Conservation (phyloP, 1,140 invertebrate genomes). For the Drosophila tani region DNA sequence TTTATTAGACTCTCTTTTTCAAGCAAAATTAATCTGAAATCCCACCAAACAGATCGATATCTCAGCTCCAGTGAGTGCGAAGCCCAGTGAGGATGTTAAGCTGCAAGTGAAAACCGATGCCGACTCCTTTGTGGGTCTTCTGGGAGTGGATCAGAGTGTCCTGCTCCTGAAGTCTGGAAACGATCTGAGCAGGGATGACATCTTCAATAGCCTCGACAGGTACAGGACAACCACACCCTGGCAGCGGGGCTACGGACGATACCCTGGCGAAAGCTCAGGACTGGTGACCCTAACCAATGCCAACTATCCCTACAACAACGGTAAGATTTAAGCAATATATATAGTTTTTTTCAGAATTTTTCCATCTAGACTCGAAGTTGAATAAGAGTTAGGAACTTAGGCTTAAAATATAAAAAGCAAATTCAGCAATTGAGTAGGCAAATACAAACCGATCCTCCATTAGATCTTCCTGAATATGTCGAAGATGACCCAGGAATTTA, state of each 20-base stretch:
- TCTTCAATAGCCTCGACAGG: constrained; percentile 80
- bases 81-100: constrained; percentile 90
- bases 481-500: constrained; percentile 15
- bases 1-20: constrained; percentile 83
- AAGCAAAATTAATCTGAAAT: constrained; percentile 84
- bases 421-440: neutral
- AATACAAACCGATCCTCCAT: neutral
- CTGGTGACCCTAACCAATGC: constrained; percentile 80
- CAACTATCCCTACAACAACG: constrained; percentile 66
- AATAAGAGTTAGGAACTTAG: neutral
- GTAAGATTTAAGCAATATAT: constrained; percentile 50
- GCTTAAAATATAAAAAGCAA: neutral
- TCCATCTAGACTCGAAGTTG: neutral
- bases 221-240: constrained; percentile 68
- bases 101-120: constrained; percentile 91
- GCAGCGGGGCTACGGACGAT: constrained; percentile 63
- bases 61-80: constrained; percentile 85
- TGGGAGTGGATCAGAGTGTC: constrained; percentile 95
- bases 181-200: constrained; percentile 85
- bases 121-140: constrained; percentile 93
- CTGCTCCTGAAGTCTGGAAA: constrained; percentile 89
- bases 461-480: constrained; percentile 21
- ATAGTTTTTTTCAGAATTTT: neutral
- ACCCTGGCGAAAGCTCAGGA: constrained; percentile 70
- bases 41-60: constrained; percentile 75